Base-by-base conservation (phyloP, 2,888 invertebrate species). In the Athalia circularis region DNA sequence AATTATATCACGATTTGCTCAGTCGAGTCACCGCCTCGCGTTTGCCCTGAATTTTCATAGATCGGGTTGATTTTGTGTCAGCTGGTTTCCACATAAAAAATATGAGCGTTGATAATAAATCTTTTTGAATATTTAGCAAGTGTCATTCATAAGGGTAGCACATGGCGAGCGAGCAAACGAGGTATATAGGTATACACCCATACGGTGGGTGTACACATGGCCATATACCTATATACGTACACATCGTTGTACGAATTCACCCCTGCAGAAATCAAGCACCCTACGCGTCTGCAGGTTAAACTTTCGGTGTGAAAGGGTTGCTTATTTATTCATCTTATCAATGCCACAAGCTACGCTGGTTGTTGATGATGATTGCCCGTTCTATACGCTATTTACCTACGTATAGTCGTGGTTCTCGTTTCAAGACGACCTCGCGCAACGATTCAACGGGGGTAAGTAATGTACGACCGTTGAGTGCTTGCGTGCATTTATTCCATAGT, bases 241-340 rank as follows among this genome's bases (percentile, higher is more conserved):
- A 29, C 29, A 29, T 29, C 68, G 11, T 5, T 54, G 68, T 8
- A 3, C 13, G 54, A 68, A 68, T 50, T 68, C 43, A 68, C 43
- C 68, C 52, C n/a, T 29, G 29, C 52, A 5, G 4, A 68, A 68
- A 68, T 68, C 68, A 52, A 68, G 68, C 29, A 29, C 52, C 54
- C 54, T 4, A 68, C 50, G 43, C 52, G 68, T 54, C 29, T 29
- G 29, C 29, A 29, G 29, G 68, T 50, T 54, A 54, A 67, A 54
- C 68, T 54, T 50, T 43, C 68, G 8, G 52, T 68, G 54, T 6
- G 47, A 68, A 68, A 68, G 52, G 52, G 68, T 54, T 15, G 52
- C 52, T 68, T 68, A 68, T 68, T 68, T 68, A 68, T 68, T 68
- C 50, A 68, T 54, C 68, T 68, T 68, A 68, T 68, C 68, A 68